Conservation (phyloP, 1,140 invertebrate genomes). For the Drosophila burlai region DNA sequence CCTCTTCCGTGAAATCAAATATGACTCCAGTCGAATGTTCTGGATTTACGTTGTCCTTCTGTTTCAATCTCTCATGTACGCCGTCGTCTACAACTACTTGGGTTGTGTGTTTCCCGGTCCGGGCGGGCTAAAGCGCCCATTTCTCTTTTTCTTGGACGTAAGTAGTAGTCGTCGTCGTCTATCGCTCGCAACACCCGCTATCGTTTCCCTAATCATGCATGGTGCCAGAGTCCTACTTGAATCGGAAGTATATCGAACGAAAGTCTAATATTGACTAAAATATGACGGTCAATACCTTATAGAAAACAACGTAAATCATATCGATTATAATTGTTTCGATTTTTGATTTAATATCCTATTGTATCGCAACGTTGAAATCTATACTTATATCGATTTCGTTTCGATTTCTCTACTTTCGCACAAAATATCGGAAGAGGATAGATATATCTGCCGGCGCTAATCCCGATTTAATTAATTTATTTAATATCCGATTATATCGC, state of each 20-base stretch:
- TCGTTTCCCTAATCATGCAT: no score
- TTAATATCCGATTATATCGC: neutral
- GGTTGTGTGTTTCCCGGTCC: conserved; percentile 75
- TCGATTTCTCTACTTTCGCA: neutral
- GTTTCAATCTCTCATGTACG: conserved; percentile 64
- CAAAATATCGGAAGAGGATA: neutral
- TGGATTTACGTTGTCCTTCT: conserved; percentile 63
- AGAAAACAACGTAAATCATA: no score
- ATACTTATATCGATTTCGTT: neutral
- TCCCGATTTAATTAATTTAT: no score
- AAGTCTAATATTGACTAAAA: neutral
- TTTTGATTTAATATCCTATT: no score
- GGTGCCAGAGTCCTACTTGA: neutral
- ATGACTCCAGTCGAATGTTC: conserved; percentile 60
- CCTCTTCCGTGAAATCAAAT: conserved; percentile 64
- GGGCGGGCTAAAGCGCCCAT: conserved; percentile 68
- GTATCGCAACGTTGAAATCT: neutral
- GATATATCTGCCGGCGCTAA: no score
- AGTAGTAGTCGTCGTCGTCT: no score
- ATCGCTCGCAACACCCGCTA: no score
- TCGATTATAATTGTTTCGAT: no score
- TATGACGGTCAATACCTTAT: neutral
- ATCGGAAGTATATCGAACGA: neutral
- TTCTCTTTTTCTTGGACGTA: conserved; percentile 76
- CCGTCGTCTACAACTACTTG: conserved; percentile 74